A percentile compares a stretch with the other conserved stretches of the same genome.
phyloP scores from a whole-genome alignment of 2,888 invertebrate species.

The Zele albiditarsus region DNA sequence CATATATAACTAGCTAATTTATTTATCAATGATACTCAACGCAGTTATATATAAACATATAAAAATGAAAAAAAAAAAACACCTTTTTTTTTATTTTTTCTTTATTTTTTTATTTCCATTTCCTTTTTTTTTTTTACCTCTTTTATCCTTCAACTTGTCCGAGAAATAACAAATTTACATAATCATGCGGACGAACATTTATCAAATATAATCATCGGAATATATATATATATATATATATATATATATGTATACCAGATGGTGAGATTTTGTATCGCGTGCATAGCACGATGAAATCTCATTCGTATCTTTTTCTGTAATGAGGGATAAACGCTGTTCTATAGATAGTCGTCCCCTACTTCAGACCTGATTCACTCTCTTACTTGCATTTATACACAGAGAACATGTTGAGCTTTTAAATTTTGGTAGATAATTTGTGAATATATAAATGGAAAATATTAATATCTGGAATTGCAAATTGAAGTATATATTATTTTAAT shows the following conservation, averaged over 20 bases:
- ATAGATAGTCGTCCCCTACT: constrained; percentile 48
- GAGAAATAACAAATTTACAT: not conserved
- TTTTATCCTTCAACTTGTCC: not conserved
- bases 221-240: constrained; percentile 3
- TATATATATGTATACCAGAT: constrained; percentile 20
- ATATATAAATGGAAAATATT: no score
- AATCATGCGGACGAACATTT: constrained; percentile 1
- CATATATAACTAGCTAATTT: not conserved
- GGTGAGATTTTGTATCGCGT: constrained; percentile 16
- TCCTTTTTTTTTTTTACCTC: not conserved
- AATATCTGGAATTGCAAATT: no score
- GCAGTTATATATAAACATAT: not conserved
- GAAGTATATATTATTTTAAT: no score
- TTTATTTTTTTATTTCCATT: not conserved
- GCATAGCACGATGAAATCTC: constrained; percentile 41
- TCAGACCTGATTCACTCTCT: constrained; percentile 23
- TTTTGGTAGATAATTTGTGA: no score
- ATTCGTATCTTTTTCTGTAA: constrained; percentile 49
- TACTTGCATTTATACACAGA: constrained; percentile 18
- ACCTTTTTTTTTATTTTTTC: not conserved
- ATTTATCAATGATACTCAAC: not conserved
- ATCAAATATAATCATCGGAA: constrained; percentile 1
- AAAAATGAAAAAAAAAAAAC: not conserved
- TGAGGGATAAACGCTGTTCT: constrained; percentile 50
- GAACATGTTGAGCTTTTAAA: no score